Evolutionary conservation across 2,113 vertebrate species (phyloP), one percentile per base, ranked within the genome.

Genomic region (Cyprinodon variegatus): DNA sequence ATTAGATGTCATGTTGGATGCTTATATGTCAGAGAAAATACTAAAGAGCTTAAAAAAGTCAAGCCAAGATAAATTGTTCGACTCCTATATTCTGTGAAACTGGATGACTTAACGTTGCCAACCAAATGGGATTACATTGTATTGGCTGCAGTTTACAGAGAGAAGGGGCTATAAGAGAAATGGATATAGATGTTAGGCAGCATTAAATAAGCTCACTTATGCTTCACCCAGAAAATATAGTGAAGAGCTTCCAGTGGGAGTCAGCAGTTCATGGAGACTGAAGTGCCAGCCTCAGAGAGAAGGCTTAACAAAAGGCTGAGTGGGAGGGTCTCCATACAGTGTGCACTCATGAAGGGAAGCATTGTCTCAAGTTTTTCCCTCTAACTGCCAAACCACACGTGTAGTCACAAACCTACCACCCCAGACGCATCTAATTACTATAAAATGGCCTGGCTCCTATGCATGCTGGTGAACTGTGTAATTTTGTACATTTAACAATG

Each of bases 71-170:
- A 69, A 15, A 74, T 80, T 85, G 79, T 71, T 59, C 82, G 79
- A 83, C 83, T 90, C 78, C 67, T 91, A 9, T 9, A 93, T 93
- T 93, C 91, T 93, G 90, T 94, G 90, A 94, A 93, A 94, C 90
- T 92, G 90, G 91, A 94, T 93, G 83, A 88, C 90, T 90, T 90
- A 92, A 88, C 90, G 72, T 93, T 90, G 83, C 83, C 76, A 77
- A 81, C 87, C 81, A 93, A 93, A 93, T 93, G 86, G 90, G 92
- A 93, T 94, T 93, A 93, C 91, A 92, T 85, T 88, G 88, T 88
- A 90, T 86, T 81, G 89, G 87, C 81, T 80, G 83, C 82, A 84
- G 83, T 86, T 86, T 78, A 77, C 72, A 46, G 78, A 78, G 84
- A 71, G 14, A 39, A 41, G 70, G 84, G 77, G 80, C 37, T 82